Evolutionary conservation across 1,140 invertebrate genomes (phyloP), one percentile per base, ranked within the genome.

Genomic region (Galendromus occidentalis): DNA sequence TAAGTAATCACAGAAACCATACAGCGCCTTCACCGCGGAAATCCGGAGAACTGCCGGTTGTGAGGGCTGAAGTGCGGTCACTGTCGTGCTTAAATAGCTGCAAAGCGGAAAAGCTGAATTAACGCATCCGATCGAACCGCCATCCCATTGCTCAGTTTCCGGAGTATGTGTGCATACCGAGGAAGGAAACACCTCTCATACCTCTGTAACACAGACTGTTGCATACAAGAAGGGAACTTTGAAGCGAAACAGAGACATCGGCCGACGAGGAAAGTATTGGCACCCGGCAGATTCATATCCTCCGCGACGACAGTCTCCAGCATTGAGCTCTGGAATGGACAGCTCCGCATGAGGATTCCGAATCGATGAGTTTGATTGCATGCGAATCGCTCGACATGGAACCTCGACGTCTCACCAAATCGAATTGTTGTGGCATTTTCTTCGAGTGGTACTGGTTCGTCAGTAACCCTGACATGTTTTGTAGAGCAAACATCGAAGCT

Each of bases 191-290:
- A n/a, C n/a, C n/a, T n/a, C 44, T 25, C 67, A 66, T 68, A 77
- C 77, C 73, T 78, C 70, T 76, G 72, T n/a, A 79, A 77, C 67
- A 83, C 76, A 66, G 81, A 78, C 42, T 76, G 74, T 51, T 79
- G 76, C 73, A 84, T 79, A 51, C 80, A 77, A 45, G 79, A 77
- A 4, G 81, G 80, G 73, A 83, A 87, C 64, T 80, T 79, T 73
- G 84, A 85, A 9, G 83, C 81, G 22, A 84, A 79, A 77, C 83
- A 86, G 29, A 87, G 73, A 67, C 84, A 85, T 64, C 85, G 79
- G 1, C 85, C 85, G 30, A 85, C 75, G 20, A 88, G 76, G 70
- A 86, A 83, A n/a, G 84, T 81, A 6, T 67, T 42, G 20, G 42
- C 45, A 28, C 25, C 29, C 2, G 29, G 59, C 1, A 41, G 5